A percentile compares a stretch with the other conserved stretches of the same genome.
Evolutionary conservation across 2,113 vertebrate species (phyloP).

Genomic region (Gymnobelideus leadbeateri): DNA sequence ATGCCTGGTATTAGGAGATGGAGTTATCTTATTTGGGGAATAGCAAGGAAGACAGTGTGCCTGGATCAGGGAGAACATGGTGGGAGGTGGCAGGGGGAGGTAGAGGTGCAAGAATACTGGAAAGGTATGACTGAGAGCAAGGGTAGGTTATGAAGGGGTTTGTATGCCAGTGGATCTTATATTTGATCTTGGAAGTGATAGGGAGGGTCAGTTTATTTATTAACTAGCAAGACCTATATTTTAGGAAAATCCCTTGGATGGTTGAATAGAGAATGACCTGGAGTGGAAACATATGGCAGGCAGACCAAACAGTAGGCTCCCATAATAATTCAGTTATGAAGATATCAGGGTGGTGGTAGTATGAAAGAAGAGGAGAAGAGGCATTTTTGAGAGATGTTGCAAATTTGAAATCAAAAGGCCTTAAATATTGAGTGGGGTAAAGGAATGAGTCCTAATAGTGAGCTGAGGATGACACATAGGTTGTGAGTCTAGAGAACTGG

Average conservation of each 20-base stretch:
- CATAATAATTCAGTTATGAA: background rate
- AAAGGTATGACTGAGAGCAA: background rate
- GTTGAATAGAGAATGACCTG: background rate
- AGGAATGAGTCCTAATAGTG: background rate
- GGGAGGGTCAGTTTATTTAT: background rate
- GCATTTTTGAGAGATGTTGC: background rate
- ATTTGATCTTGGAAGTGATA: background rate
- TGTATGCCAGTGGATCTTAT: background rate
- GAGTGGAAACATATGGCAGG: background rate
- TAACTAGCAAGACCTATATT: background rate
- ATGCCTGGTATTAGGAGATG: background rate
- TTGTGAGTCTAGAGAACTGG: accelerated
- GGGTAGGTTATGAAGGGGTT: background rate
- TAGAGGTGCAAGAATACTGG: background rate
- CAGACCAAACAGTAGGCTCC: background rate
- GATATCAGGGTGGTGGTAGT: background rate
- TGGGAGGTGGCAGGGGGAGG: background rate
- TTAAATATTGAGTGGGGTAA: background rate
- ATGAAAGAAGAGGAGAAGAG: background rate
- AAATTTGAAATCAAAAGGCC: background rate
- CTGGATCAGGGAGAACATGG: background rate
- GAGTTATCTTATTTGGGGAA: background rate
- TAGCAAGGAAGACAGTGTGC: background rate
- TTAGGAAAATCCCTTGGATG: background rate
- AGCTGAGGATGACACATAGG: background rate